Evolutionary conservation across 2,113 vertebrate species (phyloP), one percentile per base, ranked within the genome.

Genomic region (Maccullochella peelii): DNA sequence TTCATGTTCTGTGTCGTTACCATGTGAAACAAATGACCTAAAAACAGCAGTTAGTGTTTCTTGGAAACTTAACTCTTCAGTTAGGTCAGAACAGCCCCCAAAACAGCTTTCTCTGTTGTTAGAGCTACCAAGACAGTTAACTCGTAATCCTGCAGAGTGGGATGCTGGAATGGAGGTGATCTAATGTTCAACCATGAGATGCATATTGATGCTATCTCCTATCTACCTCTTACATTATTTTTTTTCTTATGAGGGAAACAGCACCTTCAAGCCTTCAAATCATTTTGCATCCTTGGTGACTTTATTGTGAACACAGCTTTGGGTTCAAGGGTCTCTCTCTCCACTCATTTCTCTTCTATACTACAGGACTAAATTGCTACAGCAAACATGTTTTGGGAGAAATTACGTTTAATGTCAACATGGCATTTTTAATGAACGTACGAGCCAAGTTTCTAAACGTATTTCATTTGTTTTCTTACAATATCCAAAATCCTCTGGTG

Each of bases 191-290:
- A 66, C 23, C 21, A 67, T 57, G 3, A 40, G 33, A 71, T 55
- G 69, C 20, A 25, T 52, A n/a, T 58, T 42, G 36, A 49, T 73
- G 25, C 71, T 73, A 59, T 59, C 38, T 73, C 42, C 8, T 27
- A 23, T n/a, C n/a, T 25, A 47, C 65, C 6, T 68, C 66, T 2
- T 68, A 5, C 14, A 7, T 16, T 8, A 21, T 54, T 3, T 61
- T 8, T 23, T 21, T 40, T 1, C 6, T 3, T 14, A n/a, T 42
- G 7, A n/a, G 21, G 9, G 21, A 57, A 57, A 65, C 21, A 5
- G 3, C 18, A 42, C 8, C 59, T 62, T 30, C 15, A 8, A 21
- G 15, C n/a, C 57, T 30, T n/a, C n/a, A n/a, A n/a, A 0, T 9
- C 65, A 18, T 68, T 15, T 67, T 65, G 36, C 36, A n/a, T 65